Evolutionary conservation across 2,113 vertebrate species (phyloP).

Genomic region (Megatriorchis doriae): DNA sequence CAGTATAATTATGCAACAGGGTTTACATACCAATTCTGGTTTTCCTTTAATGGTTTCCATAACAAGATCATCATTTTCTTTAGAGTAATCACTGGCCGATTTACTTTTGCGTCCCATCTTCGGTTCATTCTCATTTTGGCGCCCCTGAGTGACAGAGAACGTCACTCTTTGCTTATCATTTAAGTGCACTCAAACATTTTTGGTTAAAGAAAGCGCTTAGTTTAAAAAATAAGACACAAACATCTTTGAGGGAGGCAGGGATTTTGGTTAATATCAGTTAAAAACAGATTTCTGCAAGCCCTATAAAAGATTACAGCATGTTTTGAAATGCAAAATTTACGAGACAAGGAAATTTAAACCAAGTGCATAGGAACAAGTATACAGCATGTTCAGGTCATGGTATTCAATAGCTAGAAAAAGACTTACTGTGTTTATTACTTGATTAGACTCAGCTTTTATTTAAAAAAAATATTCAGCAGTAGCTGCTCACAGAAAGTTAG

Average conservation of each 20-base stretch:
- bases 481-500: neutral
- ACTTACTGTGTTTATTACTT: neutral
- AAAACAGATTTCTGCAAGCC: slow-evolving; percentile 48
- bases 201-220: neutral
- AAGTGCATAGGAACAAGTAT: neutral
- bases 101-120: slow-evolving; percentile 54
- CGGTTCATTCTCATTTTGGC: slow-evolving; percentile 20
- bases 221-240: neutral
- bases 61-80: slow-evolving; percentile 62
- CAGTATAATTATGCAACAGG: neutral
- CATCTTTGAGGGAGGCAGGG: neutral
- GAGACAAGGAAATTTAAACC: neutral
- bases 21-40: slow-evolving; percentile 50
- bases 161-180: slow-evolving; percentile 38
- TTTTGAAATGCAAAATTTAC: neutral
- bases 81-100: slow-evolving; percentile 43
- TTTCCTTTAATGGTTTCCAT: slow-evolving; percentile 61
- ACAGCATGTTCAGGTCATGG: neutral
- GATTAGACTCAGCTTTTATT: neutral
- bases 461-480: neutral
- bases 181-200: neutral
- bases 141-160: slow-evolving; percentile 52
- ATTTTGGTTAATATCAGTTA: neutral
- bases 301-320: neutral
- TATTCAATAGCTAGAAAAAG: neutral